Percentiles rank a stretch among this genome's conserved stretches.
Evolutionary conservation across 2,888 invertebrate genomes (phyloP).

Genomic region (Lymantria monacha): DNA sequence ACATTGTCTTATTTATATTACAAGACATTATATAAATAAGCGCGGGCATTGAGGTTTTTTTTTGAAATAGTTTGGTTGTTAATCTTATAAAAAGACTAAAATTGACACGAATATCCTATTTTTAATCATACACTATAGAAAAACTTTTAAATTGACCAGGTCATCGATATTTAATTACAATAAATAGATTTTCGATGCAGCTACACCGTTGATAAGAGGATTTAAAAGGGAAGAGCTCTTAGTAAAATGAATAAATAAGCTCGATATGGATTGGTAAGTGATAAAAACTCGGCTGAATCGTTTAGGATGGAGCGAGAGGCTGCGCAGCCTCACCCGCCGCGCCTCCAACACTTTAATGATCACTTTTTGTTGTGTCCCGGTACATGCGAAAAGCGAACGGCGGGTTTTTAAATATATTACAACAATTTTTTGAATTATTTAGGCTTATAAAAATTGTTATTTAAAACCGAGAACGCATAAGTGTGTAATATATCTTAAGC

Average conservation of each 20-base stretch:
- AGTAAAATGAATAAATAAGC: constrained; percentile 68
- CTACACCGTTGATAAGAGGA: constrained; percentile 36
- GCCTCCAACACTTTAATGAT: constrained; percentile 78
- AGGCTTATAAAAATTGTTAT: not conserved
- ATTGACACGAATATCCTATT: not conserved
- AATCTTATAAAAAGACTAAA: not conserved
- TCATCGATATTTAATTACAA: constrained; percentile 22
- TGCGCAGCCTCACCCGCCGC: constrained; percentile 63
- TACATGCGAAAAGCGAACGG: constrained; percentile 39
- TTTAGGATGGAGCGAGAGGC: constrained; percentile 68
- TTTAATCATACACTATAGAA: not conserved
- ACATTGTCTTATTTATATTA: no score
- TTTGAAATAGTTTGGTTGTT: not conserved
- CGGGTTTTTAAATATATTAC: constrained; percentile 20
- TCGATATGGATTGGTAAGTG: constrained; percentile 71
- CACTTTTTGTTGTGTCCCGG: constrained; percentile 69
- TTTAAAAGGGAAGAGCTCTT: constrained; percentile 48
- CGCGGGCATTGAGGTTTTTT: no score
- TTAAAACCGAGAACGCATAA: no score
- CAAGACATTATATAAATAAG: no score
- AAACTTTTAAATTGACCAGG: not conserved
- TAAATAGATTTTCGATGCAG: constrained; percentile 17
- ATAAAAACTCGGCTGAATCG: constrained; percentile 74
- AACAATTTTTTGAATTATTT: not conserved
- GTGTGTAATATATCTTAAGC: no score